Percentiles rank a stretch among this genome's conserved stretches.
These are phyloP conservation scores for Rostratula benghalensis DNA, from an alignment of 2,113 vertebrate species.

Conservation along the genomic window DNA sequence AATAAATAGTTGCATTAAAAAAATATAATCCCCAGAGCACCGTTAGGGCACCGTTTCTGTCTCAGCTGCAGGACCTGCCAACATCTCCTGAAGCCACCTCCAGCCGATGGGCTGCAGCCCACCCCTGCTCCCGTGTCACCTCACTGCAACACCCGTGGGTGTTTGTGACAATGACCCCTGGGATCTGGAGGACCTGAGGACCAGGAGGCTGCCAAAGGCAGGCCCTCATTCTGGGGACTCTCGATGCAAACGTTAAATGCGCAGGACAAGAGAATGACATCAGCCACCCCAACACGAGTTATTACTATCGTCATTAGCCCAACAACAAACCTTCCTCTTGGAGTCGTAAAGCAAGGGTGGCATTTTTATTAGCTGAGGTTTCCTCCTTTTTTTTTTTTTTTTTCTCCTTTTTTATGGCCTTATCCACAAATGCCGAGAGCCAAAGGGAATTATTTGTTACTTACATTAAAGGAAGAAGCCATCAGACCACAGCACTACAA, in stretches of 20 bases:
- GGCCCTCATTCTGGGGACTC: fast-evolving
- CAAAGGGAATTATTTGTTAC: constrained; percentile 67
- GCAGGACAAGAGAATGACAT: neutral
- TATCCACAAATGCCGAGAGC: constrained; percentile 52
- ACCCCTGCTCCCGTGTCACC: neutral
- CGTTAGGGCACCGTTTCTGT: neutral
- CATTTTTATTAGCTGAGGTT: constrained; percentile 65
- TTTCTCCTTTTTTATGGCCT: constrained; percentile 29
- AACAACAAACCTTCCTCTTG: neutral
- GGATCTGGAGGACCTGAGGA: fast-evolving
- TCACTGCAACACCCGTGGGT: fast-evolving
- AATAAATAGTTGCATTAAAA: neutral
- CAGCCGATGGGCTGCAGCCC: neutral
- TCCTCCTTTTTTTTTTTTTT: neutral
- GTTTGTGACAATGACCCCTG: neutral
- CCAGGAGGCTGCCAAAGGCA: neutral
- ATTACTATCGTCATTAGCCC: neutral
- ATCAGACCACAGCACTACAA: constrained; percentile 26
- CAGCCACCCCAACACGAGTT: neutral
- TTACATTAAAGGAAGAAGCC: constrained; percentile 59
- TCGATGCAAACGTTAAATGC: fast-evolving
- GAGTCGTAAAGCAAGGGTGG: neutral
- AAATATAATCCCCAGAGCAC: neutral
- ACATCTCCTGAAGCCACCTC: fast-evolving
- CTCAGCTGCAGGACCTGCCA: neutral